Percentiles rank a stretch among this genome's conserved stretches.
phyloP scores from a whole-genome alignment of 2,113 vertebrate species.

The Synchiropus splendidus region DNA sequence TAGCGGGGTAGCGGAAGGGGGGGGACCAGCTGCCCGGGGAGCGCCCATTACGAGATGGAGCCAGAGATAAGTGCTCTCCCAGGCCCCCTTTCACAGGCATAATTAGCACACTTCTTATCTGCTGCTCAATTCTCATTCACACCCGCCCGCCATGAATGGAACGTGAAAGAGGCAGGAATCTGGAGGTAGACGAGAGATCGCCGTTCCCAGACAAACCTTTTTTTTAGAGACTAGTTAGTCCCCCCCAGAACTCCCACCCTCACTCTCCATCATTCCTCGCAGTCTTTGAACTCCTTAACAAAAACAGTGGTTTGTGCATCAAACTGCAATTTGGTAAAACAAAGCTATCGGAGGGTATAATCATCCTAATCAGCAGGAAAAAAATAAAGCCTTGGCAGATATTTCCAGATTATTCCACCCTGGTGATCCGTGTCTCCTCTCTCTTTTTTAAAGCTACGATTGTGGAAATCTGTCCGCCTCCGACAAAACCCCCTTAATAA shows the following conservation, averaged over 20 bases:
- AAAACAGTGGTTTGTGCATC: constrained; percentile 79
- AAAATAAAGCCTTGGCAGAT: constrained; percentile 68
- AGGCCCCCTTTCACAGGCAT: constrained; percentile 75
- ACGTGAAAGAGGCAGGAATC: constrained; percentile 47
- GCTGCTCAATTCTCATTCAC: constrained; percentile 74
- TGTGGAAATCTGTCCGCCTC: constrained; percentile 58
- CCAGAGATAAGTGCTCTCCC: constrained; percentile 77
- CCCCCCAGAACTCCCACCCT: constrained; percentile 19
- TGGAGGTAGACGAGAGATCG: constrained; percentile 30
- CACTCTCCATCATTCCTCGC: constrained; percentile 39
- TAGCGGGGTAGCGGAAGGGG: constrained; percentile 11
- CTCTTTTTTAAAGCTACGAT: constrained; percentile 55
- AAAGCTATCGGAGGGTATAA: constrained; percentile 70
- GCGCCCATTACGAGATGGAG: constrained; percentile 77
- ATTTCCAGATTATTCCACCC: constrained; percentile 69
- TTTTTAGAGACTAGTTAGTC: constrained; percentile 26
- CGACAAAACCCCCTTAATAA: constrained; percentile 62
- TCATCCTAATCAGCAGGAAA: constrained; percentile 72
- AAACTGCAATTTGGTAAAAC: constrained; percentile 76
- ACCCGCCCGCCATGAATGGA: constrained; percentile 67
- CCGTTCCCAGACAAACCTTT: constrained; percentile 50
- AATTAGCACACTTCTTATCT: constrained; percentile 81
- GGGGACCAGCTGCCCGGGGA: constrained; percentile 73
- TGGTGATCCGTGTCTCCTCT: constrained; percentile 55
- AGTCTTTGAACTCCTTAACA: constrained; percentile 71